These are phyloP conservation scores for Antigone vipio DNA, from an alignment of 2,113 vertebrate genomes.

Conservation along the genomic window DNA sequence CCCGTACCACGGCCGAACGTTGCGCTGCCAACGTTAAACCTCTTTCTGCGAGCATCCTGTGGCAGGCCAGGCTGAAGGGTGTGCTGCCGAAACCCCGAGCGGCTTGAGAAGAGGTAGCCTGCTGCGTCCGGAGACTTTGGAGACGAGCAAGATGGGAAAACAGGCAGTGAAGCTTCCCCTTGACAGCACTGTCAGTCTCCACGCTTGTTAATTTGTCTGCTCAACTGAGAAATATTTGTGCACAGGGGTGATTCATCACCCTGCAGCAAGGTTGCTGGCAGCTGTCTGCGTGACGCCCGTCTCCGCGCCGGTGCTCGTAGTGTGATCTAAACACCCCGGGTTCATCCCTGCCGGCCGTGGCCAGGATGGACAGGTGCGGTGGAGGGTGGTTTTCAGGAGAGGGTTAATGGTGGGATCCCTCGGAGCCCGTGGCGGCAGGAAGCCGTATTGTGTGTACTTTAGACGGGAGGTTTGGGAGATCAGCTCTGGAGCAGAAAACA, in stretches of 20 bases:
- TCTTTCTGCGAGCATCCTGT: background rate
- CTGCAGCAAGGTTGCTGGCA: background rate
- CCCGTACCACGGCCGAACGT: accelerated
- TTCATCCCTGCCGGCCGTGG: accelerated
- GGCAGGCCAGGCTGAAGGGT: background rate
- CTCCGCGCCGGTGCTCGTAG: background rate
- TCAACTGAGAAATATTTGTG: background rate
- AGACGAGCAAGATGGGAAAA: background rate
- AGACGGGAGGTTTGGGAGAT: slow-evolving; percentile 62
- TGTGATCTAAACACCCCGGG: accelerated
- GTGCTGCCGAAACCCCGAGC: accelerated
- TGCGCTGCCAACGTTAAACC: accelerated
- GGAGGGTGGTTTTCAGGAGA: background rate
- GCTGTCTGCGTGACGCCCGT: accelerated
- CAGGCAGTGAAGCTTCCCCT: background rate
- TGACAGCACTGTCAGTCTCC: background rate
- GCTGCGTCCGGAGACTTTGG: background rate
- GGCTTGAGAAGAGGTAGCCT: background rate
- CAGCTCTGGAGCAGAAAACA: slow-evolving; percentile 71
- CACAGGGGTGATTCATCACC: background rate
- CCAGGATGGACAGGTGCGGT: background rate
- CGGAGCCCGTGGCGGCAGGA: background rate
- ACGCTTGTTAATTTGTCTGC: accelerated
- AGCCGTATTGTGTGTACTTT: slow-evolving; percentile 42
- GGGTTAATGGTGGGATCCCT: slow-evolving; percentile 1